These are phyloP conservation scores for Neogale vison DNA, from an alignment of 2,113 vertebrate genomes.

Conservation along the genomic window DNA sequence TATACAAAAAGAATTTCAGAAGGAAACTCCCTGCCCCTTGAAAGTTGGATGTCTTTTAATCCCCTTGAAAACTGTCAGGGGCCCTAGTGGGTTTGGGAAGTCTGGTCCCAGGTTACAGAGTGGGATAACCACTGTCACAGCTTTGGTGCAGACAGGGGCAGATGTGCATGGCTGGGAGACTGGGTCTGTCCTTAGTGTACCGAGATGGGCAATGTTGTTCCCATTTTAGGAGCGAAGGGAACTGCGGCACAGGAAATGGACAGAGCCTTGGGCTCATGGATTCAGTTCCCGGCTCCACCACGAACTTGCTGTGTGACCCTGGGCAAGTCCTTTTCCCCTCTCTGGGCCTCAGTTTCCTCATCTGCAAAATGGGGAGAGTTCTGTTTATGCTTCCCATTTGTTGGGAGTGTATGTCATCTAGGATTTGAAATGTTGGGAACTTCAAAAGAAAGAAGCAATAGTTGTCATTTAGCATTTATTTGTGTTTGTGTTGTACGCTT, in stretches of 20 bases:
- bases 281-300: slow-evolving; percentile 82
- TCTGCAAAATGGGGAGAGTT: slow-evolving; percentile 79
- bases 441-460: slow-evolving; percentile 37
- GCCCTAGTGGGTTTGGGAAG: slow-evolving; percentile 64
- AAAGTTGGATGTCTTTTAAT: neutral
- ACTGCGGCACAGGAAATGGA: slow-evolving; percentile 83
- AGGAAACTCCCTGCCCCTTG: slow-evolving; percentile 19
- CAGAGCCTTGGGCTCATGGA: slow-evolving; percentile 83
- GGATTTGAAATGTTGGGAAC: slow-evolving; percentile 64
- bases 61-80: slow-evolving; percentile 11
- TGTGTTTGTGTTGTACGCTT: slow-evolving; percentile 32
- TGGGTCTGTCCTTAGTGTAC: slow-evolving; percentile 80
- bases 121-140: slow-evolving; percentile 37
- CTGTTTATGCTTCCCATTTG: slow-evolving; percentile 64
- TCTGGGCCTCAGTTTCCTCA: slow-evolving; percentile 82
- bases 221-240: slow-evolving; percentile 83
- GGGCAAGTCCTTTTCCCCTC: slow-evolving; percentile 81
- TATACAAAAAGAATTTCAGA: neutral
- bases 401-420: slow-evolving; percentile 60
- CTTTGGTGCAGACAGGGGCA: slow-evolving; percentile 61
- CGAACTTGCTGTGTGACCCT: slow-evolving; percentile 83
- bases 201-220: slow-evolving; percentile 83
- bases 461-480: slow-evolving; percentile 36
- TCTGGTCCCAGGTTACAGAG: slow-evolving; percentile 19
- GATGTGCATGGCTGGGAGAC: slow-evolving; percentile 78